Conservation (phyloP, 2,888 invertebrate species). For the Hoplodrina ambigua region DNA sequence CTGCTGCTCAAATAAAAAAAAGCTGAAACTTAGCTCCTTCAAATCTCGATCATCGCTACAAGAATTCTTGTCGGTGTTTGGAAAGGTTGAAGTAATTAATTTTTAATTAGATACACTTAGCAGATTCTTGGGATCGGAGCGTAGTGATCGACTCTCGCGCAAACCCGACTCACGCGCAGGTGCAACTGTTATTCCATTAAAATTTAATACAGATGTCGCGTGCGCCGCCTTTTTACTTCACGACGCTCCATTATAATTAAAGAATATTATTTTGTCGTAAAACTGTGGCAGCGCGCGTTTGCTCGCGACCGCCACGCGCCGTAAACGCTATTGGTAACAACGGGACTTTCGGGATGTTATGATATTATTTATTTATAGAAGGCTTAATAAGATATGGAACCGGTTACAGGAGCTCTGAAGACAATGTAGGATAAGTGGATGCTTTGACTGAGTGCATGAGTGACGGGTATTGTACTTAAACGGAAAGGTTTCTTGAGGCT, state of each 20-base stretch:
- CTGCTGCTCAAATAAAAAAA: conserved; percentile 15
- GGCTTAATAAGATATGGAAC: conserved; percentile 50
- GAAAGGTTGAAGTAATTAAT: conserved; percentile 75
- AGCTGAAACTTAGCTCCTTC: conserved; percentile 29
- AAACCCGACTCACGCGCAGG: conserved; percentile 81
- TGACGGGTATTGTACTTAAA: conserved; percentile 43
- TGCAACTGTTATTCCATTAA: conserved; percentile 87
- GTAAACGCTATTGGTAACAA: conserved; percentile 71
- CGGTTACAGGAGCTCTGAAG: conserved; percentile 50
- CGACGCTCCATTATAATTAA: conserved; percentile 88
- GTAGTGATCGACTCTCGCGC: conserved; percentile 77
- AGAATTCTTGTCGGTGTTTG: conserved; percentile 66
- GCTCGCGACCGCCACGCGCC: conserved; percentile 82
- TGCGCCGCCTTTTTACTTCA: conserved; percentile 85
- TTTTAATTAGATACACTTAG: conserved; percentile 84
- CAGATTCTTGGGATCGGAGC: conserved; percentile 75
- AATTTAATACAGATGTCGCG: conserved; percentile 90
- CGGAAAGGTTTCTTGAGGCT: conserved; percentile 17
- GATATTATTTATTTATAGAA: conserved; percentile 69
- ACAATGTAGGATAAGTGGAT: conserved; percentile 57
- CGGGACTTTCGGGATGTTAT: conserved; percentile 78
- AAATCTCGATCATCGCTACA: conserved; percentile 60
- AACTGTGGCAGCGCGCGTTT: conserved; percentile 74
- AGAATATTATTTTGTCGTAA: conserved; percentile 89
- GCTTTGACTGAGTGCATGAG: conserved; percentile 30